Conservation (phyloP, 2,113 vertebrate species). For the Lates calcarifer region DNA sequence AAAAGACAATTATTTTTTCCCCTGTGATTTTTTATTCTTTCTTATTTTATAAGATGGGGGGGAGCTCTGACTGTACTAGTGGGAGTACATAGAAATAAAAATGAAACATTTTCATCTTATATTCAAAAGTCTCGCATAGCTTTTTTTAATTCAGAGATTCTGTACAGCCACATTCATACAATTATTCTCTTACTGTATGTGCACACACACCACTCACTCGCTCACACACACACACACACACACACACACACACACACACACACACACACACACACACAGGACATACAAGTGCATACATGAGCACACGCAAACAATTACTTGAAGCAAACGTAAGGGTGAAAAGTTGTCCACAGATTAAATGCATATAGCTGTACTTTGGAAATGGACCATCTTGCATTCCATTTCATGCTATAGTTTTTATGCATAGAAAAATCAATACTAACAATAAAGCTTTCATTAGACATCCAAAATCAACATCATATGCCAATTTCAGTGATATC, state of each 20-base stretch:
- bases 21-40: constrained; percentile 23
- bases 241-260: constrained; percentile 27
- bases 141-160: constrained; percentile 69
- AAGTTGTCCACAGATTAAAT: constrained; percentile 73
- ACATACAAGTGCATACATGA: constrained; percentile 65
- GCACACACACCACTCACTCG: constrained; percentile 30
- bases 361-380: constrained; percentile 73
- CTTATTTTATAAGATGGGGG: constrained; percentile 35
- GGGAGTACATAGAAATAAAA: constrained; percentile 59
- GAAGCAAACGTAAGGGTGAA: constrained; percentile 60
- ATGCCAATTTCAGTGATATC: constrained; percentile 73
- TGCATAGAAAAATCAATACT: constrained; percentile 82
- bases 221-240: constrained; percentile 46
- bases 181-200: constrained; percentile 17
- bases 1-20: neutral
- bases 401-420: constrained; percentile 80
- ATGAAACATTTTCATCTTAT: constrained; percentile 36
- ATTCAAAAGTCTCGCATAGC: constrained; percentile 62
- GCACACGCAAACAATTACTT: constrained; percentile 56
- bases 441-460: constrained; percentile 78
- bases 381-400: constrained; percentile 63
- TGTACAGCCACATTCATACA: constrained; percentile 67
- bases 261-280: constrained; percentile 20
- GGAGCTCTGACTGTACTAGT: constrained; percentile 68
- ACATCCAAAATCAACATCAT: constrained; percentile 75